phyloP scores from a whole-genome alignment of 2,113 vertebrate species.

The Oenanthe oenanthe region DNA sequence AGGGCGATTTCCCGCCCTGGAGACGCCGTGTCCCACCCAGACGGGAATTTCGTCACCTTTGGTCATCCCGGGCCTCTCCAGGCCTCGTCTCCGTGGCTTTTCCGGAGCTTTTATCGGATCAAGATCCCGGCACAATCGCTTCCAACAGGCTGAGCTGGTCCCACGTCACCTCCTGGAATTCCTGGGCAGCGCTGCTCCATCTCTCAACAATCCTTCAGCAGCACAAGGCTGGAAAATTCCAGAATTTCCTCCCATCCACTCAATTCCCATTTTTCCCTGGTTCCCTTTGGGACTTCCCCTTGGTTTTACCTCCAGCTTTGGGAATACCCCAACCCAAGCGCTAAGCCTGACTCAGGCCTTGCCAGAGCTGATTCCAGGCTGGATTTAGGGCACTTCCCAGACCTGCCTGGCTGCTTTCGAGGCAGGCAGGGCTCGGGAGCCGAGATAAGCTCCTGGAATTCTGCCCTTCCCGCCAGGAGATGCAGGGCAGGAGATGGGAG shows the following conservation, averaged over 20 bases:
- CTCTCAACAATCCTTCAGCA: not conserved
- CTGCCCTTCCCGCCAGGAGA: not conserved
- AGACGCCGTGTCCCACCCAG: accelerated
- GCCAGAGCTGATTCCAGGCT: not conserved
- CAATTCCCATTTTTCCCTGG: accelerated
- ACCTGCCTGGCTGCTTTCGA: conserved; percentile 35
- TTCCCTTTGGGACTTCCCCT: not conserved
- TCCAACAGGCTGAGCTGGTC: not conserved
- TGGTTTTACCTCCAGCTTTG: not conserved
- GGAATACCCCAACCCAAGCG: not conserved
- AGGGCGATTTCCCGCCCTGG: not conserved
- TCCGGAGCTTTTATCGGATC: not conserved
- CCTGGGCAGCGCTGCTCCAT: not conserved
- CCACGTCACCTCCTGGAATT: not conserved
- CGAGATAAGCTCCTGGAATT: not conserved
- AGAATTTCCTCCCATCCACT: accelerated
- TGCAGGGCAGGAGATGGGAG: not conserved
- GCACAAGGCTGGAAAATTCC: not conserved
- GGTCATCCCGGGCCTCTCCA: not conserved
- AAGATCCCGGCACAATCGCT: not conserved
- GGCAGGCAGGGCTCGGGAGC: not conserved
- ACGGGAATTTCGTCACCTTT: not conserved
- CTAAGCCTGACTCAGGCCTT: not conserved
- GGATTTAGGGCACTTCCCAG: not conserved
- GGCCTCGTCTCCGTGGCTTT: not conserved